Base-by-base conservation (phyloP, 1,140 invertebrate species). In the Psix sp. region DNA sequence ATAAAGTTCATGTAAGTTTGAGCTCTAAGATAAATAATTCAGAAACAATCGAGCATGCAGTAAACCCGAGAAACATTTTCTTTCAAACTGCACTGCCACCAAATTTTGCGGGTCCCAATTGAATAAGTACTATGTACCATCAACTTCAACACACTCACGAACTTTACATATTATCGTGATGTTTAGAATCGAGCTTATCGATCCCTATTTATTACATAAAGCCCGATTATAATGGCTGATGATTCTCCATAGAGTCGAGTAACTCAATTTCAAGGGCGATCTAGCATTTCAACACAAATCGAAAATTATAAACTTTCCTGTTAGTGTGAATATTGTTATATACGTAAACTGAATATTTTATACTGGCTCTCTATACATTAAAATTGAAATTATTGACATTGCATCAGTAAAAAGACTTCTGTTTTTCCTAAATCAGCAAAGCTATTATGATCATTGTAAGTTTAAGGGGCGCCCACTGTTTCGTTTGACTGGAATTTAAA, bases 351-450 rank as follows among this genome's bases (percentile, higher is more conserved):
- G n/a, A n/a, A n/a, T n/a, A n/a, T n/a, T n/a, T n/a, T n/a, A n/a
- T n/a, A n/a, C 7, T 29, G 2, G 2, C 7, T 29, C 26, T 7
- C 26, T 29, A 7, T 29, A n/a, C 26, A 29, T 7, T 29, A 1
- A 29, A 29, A 29, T 29, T 46, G 51, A 66, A 51, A 16, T 43
- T 29, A 43, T 21, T 38, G 6, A 38, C 36, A 43, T 7, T 35
- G 52, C 49, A 59, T 45, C 52, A 45, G 29, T 31, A 59, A 59
- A 59, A 67, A 52, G 52, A 67, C 56, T 67, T 67, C 63, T 52
- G 63, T 26, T 54, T 16, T 0, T 0, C n/a, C 6, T 17, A 18
- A 35, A 57, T 17, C 26, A 10, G n/a, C 35, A 5, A 57, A 51
- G 29, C 26, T 43, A 56, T 43, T 1, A 10, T 21, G 29, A 45